Conservation (phyloP, 2,888 invertebrate genomes). For the Belgica antarctica region DNA sequence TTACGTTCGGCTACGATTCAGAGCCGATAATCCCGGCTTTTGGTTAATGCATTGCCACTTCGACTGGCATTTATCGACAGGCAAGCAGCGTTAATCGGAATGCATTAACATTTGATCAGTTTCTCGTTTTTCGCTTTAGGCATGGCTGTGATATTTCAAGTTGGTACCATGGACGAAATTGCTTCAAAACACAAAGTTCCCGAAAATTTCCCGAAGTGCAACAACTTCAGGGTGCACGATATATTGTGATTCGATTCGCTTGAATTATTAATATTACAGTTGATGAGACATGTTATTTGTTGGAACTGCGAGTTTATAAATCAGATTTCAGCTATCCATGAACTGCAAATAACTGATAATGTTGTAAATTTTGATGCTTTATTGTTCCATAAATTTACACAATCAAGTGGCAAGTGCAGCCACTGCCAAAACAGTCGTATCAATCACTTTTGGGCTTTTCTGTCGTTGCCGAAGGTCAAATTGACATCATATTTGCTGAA, state of each 20-base stretch:
- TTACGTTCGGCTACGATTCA: slow-evolving; percentile 50
- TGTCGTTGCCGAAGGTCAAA: slow-evolving; percentile 48
- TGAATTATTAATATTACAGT: no score
- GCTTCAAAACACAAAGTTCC: slow-evolving; percentile 54
- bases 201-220: slow-evolving; percentile 25
- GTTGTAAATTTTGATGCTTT: no score
- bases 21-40: slow-evolving; percentile 50
- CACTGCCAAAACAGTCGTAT: no score
- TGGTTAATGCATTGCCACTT: slow-evolving; percentile 50
- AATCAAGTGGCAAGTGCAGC: no score
- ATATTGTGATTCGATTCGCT: slow-evolving; percentile 29
- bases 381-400: no score
- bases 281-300: no score
- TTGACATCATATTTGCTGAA: slow-evolving; percentile 51
- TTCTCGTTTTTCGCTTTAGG: slow-evolving; percentile 43
- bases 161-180: slow-evolving; percentile 62
- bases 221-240: neutral
- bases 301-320: no score
- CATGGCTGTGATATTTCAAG: slow-evolving; percentile 49
- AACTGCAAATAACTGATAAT: no score
- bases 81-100: neutral
- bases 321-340: no score
- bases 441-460: no score
- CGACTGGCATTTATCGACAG: slow-evolving; percentile 19
- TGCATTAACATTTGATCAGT: no score